Evolutionary conservation across 2,797 vertebrate species (phyloP).

Genomic region (Xiphophorus birchmanni): DNA sequence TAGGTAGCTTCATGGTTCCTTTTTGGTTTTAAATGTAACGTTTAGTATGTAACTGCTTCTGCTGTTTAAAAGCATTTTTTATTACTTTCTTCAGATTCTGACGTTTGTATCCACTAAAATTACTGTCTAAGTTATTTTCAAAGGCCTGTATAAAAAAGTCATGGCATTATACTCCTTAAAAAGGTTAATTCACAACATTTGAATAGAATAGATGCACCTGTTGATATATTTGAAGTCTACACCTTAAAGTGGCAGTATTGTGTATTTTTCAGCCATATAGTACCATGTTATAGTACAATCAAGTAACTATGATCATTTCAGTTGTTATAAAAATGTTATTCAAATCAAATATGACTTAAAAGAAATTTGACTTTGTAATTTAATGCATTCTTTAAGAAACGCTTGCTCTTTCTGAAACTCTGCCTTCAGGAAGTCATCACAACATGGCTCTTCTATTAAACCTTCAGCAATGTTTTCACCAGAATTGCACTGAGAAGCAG

Average conservation of each 20-base stretch:
- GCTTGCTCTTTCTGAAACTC: too few species aligned
- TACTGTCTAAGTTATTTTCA: background rate
- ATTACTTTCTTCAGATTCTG: background rate
- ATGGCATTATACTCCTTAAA: background rate
- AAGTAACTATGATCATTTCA: too few species aligned
- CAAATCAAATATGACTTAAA: too few species aligned
- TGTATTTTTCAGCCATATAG: too few species aligned
- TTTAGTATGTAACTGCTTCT: background rate
- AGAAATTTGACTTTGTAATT: too few species aligned
- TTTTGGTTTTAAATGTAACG: background rate
- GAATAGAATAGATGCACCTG: background rate
- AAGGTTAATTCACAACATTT: background rate
- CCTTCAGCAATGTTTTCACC: too few species aligned
- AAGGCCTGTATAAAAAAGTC: background rate
- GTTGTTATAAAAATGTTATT: too few species aligned
- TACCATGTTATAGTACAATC: too few species aligned
- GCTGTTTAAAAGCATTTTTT: background rate
- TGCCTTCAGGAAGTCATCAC: too few species aligned
- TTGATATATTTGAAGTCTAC: background rate
- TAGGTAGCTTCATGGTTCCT: background rate
- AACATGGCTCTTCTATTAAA: too few species aligned
- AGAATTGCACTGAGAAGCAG: too few species aligned
- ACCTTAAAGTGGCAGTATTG: background rate
- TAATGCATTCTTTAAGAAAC: too few species aligned
- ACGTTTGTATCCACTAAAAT: background rate